Evolutionary conservation across 1,140 invertebrate species (phyloP), one percentile per base, ranked within the genome.

Genomic region (Marisa cornuarietis): DNA sequence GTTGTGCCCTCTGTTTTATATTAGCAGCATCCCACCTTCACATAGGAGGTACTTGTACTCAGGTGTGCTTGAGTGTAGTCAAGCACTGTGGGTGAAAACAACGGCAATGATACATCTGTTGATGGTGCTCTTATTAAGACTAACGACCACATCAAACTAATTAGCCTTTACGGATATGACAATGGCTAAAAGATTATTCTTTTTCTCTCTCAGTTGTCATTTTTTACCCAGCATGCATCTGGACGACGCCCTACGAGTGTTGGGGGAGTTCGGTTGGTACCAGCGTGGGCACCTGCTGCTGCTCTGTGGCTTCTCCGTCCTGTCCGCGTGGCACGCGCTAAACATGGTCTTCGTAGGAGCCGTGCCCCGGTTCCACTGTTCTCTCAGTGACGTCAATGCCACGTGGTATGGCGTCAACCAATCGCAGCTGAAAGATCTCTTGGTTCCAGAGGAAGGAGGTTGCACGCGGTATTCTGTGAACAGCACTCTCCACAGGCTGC

Each of bases 181-280:
- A 65, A 22, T 65, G 24, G 63, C 2, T 24, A 22, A 20, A 65
- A 20, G 5, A 20, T 58, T 74, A 20, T 14, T 74, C 31, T 42
- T 6, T 42, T 42, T 42, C 31, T 42, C 31, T 42, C 31, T 42
- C 31, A 42, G 31, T 58, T 18, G 54, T 24, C 75, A 77, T 10
- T 9, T 4, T 31, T 76, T 61, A 20, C 42, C 24, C 63, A 79
- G 22, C 82, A 95, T 95, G 94, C 95, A 97, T 87, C 95, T 97
- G 78, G 96, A 98, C 87, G 95, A 96, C 81, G 90, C 97, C 22
- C 89, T 97, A 66, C 94, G 95, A 0, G 92, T 96, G 85, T 93
- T 98, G 42, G 97, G 97, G 0, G 95, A 96, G 85, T 97, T 97
- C 88, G 96, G 96, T n/a, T 91, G 93, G 72, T 98, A 97, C 90